Percentiles rank a stretch among this genome's conserved stretches.
Evolutionary conservation across 2,888 invertebrate genomes (phyloP).

Genomic region (Hermaeophaga mercurialis): DNA sequence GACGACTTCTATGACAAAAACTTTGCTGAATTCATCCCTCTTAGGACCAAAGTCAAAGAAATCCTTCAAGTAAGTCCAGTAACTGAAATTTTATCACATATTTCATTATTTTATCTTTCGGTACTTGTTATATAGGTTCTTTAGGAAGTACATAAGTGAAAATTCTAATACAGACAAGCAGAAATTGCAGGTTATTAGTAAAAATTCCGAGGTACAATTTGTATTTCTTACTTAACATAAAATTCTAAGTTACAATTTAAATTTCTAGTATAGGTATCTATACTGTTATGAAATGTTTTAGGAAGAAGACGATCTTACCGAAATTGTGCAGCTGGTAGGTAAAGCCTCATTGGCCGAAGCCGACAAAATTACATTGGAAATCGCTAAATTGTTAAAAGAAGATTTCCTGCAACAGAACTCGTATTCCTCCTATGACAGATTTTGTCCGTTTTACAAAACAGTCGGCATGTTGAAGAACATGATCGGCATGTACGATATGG

Average conservation of each 20-base stretch:
- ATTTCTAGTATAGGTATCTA: too few species aligned
- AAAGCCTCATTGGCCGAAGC: conserved; percentile 98
- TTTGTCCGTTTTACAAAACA: conserved; percentile 99
- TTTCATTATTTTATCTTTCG: neutral
- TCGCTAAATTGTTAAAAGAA: conserved; percentile 97
- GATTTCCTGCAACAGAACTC: conserved; percentile 99
- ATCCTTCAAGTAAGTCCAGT: conserved; percentile 54
- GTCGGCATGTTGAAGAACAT: conserved; percentile 99
- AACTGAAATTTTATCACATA: conserved; percentile 11
- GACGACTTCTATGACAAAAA: conserved; percentile 99
- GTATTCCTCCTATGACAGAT: conserved; percentile 92
- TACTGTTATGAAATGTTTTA: too few species aligned
- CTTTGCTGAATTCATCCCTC: conserved; percentile 94
- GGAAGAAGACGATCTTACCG: conserved; percentile 98
- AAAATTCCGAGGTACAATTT: too few species aligned
- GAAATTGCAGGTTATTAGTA: too few species aligned
- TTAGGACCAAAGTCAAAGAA: conserved; percentile 89
- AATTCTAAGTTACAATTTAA: too few species aligned
- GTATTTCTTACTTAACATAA: too few species aligned
- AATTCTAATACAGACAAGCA: too few species aligned
- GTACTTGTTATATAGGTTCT: neutral
- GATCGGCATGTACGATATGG: conserved; percentile 97
- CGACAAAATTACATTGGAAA: conserved; percentile 99
- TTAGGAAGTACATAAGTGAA: too few species aligned
- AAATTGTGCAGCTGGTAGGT: conserved; percentile 99